Evolutionary conservation across 1,140 invertebrate species (phyloP).

Genomic region (Fopius arisanus): DNA sequence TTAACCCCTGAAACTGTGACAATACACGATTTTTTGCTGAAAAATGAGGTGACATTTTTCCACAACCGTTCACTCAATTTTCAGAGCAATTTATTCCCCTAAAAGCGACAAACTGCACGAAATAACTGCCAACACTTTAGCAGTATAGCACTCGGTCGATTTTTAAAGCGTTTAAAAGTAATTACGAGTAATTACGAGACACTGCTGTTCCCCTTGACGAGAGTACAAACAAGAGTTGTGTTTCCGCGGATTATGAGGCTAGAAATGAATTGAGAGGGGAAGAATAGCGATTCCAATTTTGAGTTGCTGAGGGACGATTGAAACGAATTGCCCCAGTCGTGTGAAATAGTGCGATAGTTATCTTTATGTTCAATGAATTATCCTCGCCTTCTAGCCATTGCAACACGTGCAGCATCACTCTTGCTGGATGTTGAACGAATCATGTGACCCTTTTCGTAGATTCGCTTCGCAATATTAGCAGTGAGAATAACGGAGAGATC

Average conservation of each 20-base stretch:
- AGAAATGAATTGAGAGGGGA: neutral
- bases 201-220: neutral
- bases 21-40: neutral
- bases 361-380: constrained; percentile 9
- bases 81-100: neutral
- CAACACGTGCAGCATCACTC: constrained; percentile 8
- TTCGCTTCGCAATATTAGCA: neutral
- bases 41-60: neutral
- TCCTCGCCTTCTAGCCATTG: neutral
- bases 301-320: neutral
- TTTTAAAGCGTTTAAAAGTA: neutral
- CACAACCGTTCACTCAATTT: neutral
- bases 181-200: neutral
- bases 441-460: neutral
- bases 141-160: neutral
- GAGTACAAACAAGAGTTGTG: neutral
- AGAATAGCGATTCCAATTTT: neutral
- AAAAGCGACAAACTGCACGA: neutral
- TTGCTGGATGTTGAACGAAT: neutral
- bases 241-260: neutral
- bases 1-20: too few species aligned
- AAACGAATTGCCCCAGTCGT: neutral
- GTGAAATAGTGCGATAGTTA: neutral
- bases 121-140: neutral
- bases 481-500: neutral